Conservation (phyloP, 2,113 vertebrate species). For the Ranitomeya variabilis region DNA sequence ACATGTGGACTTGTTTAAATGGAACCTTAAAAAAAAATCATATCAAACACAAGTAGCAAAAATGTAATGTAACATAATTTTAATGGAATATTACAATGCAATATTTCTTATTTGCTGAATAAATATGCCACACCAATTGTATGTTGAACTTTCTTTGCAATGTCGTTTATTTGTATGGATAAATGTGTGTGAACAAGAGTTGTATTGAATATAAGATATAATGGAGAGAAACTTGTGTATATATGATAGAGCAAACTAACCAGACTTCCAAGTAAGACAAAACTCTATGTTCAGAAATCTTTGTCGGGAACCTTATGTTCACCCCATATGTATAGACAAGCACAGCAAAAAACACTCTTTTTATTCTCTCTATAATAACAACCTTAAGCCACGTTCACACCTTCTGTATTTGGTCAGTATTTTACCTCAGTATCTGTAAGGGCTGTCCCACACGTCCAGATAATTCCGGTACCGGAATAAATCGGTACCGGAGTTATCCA, state of each 20-base stretch:
- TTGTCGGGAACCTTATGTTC: not conserved
- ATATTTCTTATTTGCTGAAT: not conserved
- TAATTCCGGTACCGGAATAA: too few relatives aligned
- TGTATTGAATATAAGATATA: constrained; percentile 4
- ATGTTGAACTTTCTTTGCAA: not conserved
- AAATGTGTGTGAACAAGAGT: not conserved
- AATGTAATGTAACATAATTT: not conserved
- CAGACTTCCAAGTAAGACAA: not conserved
- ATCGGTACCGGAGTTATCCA: too few relatives aligned
- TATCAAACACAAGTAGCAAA: not conserved
- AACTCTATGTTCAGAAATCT: not conserved
- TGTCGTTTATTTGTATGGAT: not conserved
- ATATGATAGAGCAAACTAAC: not conserved
- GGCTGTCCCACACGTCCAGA: too few relatives aligned
- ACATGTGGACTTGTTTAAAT: too few relatives aligned
- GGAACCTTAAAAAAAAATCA: too few relatives aligned
- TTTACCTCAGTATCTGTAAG: too few relatives aligned
- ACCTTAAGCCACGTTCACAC: too few relatives aligned
- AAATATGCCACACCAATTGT: not conserved
- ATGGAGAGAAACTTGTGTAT: not conserved
- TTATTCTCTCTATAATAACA: too few relatives aligned
- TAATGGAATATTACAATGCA: too few relatives aligned
- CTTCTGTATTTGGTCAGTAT: too few relatives aligned
- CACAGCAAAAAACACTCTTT: too few relatives aligned
- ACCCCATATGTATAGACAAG: too few relatives aligned